Base-by-base conservation (phyloP, 1,140 invertebrate species). In the Pseudomyrmex dendroicus region DNA sequence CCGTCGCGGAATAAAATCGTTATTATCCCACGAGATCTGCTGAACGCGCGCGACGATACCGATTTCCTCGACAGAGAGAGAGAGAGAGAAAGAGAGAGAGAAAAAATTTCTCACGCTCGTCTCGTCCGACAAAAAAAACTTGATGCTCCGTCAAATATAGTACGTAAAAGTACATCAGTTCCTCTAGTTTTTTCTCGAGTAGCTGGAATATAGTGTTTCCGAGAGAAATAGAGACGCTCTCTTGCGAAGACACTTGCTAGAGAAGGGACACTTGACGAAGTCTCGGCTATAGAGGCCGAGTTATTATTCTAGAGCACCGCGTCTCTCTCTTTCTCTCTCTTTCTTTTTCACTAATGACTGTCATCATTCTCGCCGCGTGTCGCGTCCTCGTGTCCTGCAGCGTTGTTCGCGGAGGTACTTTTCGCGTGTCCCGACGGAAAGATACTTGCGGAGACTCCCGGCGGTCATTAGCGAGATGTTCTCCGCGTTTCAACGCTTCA, bases 331-430 rank as follows among this genome's bases (percentile, higher is more conserved):
- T 68, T 84, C 63, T 84, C 87, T 68, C 77, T 67, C 73, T 86
- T 76, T 73, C 77, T 67, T 68, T 86, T 76, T 73, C 67, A 82
- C 86, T 86, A 91, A 91, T 89, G 83, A 89, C 35, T 35, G 35
- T 85, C 86, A 83, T 91, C 89, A 90, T 90, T 90, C 90, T 86
- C 78, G 35, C 72, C 44, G 66, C 35, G 5, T 35, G 35, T 35
- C 35, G 64, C 86, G 83, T 85, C 61, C 59, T 67, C 73, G 67
- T 84, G 78, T 87, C 72, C 74, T 70, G 70, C 74, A 67, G 72
- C 83, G 73, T 73, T 77, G 74, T 83, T 25, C 35, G 86, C 77
- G n/a, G 68, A 80, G 63, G 82, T 74, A 80, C 84, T 89, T 86
- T 86, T 86, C 80, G 50, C 50, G 13, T 52, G 86, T 76, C 77